Evolutionary conservation across 2,113 vertebrate species (phyloP), one percentile per base, ranked within the genome.

Genomic region (Toxostoma redivivum): DNA sequence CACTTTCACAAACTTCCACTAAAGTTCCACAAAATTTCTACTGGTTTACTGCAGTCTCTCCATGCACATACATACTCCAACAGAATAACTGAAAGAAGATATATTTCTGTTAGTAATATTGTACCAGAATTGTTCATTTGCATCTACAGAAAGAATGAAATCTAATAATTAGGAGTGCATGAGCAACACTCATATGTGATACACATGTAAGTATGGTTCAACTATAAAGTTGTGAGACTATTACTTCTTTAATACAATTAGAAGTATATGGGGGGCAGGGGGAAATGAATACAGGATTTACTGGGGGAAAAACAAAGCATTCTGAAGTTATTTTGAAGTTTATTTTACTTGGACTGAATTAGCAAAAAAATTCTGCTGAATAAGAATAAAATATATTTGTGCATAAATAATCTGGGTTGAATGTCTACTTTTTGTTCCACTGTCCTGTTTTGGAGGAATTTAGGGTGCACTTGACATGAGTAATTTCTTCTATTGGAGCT

Each of bases 231-330:
- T 67, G 12, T 45, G 33, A 7, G 21, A 25, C 53, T 73, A 28
- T 73, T 51, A 16, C 24, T 53, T 72, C 10, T 53, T 38, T 35
- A 38, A 28, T 30, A 53, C 1, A 40, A 61, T 44, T 53, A 33
- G 11, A 73, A 47, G 1, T 31, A 35, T 24, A 50, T 44, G 42
- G 3, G 12, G 25, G 12, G 2, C 6, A 8, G 8, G 11, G 2
- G 6, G 9, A 25, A 31, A 13, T 66, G 4, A 83, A 64, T 58
- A 22, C 8, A 31, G 18, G 20, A 10, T 2, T 51, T 69, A 27
- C 3, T n/a, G 6, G 15, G 14, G 16, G 3, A 1, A 47, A 62
- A 53, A 10, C 5, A 71, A 45, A 1, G 0, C 2, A 56, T 19
- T 72, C 11, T 40, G 11, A 71, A 62, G 5, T 44, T 16, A 56